Evolutionary conservation across 2,888 invertebrate species (phyloP).

Genomic region (Folsomia candida): DNA sequence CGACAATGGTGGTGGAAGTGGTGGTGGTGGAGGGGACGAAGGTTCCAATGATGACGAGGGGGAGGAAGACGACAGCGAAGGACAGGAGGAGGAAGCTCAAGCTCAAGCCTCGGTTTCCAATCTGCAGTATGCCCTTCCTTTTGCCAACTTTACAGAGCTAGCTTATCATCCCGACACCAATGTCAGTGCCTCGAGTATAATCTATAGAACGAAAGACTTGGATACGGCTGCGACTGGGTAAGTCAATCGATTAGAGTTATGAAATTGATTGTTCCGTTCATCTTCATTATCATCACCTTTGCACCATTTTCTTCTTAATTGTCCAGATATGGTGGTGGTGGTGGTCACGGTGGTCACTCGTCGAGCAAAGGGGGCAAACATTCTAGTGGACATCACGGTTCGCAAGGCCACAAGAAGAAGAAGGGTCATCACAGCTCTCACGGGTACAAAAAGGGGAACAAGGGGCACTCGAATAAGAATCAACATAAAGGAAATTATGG

Average conservation of each 20-base stretch:
- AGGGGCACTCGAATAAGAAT: conserved; percentile 47
- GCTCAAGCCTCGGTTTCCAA: conserved; percentile 34
- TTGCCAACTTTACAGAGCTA: conserved; percentile 29
- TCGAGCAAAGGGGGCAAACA: conserved; percentile 47
- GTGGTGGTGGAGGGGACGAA: conserved; percentile 11
- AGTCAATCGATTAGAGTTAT: no score
- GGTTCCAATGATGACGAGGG: conserved; percentile 22
- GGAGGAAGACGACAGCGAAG: conserved; percentile 25
- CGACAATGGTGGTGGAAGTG: conserved; percentile 15
- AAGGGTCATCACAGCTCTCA: conserved; percentile 44
- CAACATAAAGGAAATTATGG: conserved; percentile 49
- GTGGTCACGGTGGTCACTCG: conserved; percentile 30
- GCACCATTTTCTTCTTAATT: neutral
- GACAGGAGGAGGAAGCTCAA: conserved; percentile 27
- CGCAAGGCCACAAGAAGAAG: conserved; percentile 40
- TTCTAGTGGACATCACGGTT: conserved; percentile 42
- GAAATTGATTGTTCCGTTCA: neutral
- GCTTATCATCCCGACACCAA: conserved; percentile 31
- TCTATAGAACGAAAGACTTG: conserved; percentile 39
- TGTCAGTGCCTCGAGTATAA: conserved; percentile 43
- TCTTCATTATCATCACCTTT: neutral
- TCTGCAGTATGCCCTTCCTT: conserved; percentile 42
- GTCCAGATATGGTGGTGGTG: conserved; percentile 25
- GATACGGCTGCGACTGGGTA: conserved; percentile 48
- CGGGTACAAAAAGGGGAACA: conserved; percentile 49